A percentile compares a stretch with the other conserved stretches of the same genome.
Conservation (phyloP, 1,140 invertebrate genomes). For the Cyclina sinensis region DNA sequence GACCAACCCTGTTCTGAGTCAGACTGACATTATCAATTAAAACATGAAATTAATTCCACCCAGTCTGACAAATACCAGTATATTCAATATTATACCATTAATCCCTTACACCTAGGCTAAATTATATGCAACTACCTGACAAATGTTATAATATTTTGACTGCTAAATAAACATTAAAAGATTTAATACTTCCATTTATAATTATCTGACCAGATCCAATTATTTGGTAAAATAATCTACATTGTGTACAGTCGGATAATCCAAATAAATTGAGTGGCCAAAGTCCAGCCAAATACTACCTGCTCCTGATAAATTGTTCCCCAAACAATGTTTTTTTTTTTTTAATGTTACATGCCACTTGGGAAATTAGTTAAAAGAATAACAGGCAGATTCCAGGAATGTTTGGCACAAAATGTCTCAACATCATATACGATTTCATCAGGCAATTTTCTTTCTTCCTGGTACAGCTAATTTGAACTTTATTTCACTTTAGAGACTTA, state of each 20-base stretch:
- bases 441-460: background rate
- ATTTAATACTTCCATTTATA: too few species aligned
- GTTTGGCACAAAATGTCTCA: background rate
- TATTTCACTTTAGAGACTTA: too few species aligned
- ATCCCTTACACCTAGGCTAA: too few species aligned
- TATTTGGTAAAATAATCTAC: background rate
- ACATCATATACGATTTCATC: background rate
- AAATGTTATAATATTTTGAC: too few species aligned
- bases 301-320: background rate
- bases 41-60: too few species aligned
- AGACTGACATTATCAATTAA: too few species aligned
- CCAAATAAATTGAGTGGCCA: background rate
- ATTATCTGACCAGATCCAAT: background rate
- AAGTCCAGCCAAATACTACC: background rate
- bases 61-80: too few species aligned
- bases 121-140: too few species aligned
- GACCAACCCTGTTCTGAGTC: too few species aligned
- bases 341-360: background rate
- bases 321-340: background rate
- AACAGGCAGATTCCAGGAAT: background rate
- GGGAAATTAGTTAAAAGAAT: constrained; percentile 7
- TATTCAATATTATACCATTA: too few species aligned
- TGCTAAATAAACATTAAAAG: too few species aligned
- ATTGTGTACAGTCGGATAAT: background rate
- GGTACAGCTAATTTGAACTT: too few species aligned